These are phyloP conservation scores for Vesta saturnalis DNA, from an alignment of 2,888 invertebrate species.

Conservation along the genomic window DNA sequence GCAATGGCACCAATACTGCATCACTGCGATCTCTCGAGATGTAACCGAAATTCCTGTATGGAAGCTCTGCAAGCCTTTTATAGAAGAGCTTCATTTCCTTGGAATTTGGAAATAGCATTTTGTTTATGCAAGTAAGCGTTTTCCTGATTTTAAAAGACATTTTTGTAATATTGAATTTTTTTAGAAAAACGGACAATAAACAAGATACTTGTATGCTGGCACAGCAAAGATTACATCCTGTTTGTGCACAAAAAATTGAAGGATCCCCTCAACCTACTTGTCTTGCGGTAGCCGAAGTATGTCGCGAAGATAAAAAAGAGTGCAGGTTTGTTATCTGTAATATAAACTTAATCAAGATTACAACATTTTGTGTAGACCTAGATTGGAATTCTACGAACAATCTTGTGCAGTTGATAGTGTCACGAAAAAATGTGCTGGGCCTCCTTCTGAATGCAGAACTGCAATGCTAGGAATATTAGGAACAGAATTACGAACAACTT, in stretches of 20 bases:
- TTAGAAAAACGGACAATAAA: conserved; percentile 86
- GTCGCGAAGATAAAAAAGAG: conserved; percentile 81
- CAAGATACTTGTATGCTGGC: conserved; percentile 89
- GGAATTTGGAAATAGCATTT: conserved; percentile 91
- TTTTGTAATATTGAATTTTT: conserved; percentile 35
- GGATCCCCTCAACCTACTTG: conserved; percentile 82
- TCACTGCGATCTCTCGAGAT: conserved; percentile 80
- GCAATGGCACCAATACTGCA: conserved; percentile 86
- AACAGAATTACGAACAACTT: conserved; percentile 87
- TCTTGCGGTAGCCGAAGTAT: conserved; percentile 83
- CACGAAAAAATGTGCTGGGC: conserved; percentile 89
- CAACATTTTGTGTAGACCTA: conserved; percentile 66
- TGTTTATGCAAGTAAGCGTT: conserved; percentile 88
- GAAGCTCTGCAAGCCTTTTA: conserved; percentile 87
- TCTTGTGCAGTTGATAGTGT: conserved; percentile 91
- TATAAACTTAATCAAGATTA: conserved; percentile 6
- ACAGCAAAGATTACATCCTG: conserved; percentile 89
- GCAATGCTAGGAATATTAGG: conserved; percentile 90
- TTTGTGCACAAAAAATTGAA: conserved; percentile 81
- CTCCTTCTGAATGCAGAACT: conserved; percentile 83
- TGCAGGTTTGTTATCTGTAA: conserved; percentile 75
- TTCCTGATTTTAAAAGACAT: not conserved
- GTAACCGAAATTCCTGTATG: conserved; percentile 90
- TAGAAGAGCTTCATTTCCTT: conserved; percentile 79
- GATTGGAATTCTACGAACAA: conserved; percentile 88